Conservation (phyloP, 2,113 vertebrate genomes). For the Microtus montanus region DNA sequence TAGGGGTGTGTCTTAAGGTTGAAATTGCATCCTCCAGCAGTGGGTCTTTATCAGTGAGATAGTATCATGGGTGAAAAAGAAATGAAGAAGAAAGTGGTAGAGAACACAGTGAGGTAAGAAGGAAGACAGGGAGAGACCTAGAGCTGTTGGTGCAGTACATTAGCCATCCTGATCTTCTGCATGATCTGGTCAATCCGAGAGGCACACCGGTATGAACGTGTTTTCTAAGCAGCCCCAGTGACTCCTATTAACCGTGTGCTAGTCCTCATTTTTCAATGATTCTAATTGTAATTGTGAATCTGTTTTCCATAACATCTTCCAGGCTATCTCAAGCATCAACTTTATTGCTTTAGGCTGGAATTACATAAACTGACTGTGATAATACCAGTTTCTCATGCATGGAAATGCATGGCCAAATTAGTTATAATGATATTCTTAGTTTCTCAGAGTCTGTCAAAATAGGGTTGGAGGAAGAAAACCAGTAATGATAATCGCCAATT, state of each 20-base stretch:
- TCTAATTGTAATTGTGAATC: slow-evolving; percentile 45
- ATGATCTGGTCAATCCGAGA: not conserved
- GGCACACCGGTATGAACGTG: not conserved
- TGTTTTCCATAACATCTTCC: slow-evolving; percentile 10
- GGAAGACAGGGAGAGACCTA: not conserved
- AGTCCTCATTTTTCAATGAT: slow-evolving; percentile 58
- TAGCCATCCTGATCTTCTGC: not conserved
- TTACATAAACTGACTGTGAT: slow-evolving; percentile 51
- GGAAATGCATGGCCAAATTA: slow-evolving; percentile 54
- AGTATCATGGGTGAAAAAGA: not conserved
- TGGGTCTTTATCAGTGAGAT: not conserved
- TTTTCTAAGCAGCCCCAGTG: not conserved
- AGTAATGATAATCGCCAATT: not conserved
- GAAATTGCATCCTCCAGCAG: not conserved
- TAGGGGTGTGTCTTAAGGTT: not conserved
- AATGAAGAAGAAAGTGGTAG: not conserved
- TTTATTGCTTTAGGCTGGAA: slow-evolving; percentile 55
- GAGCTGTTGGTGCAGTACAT: not conserved
- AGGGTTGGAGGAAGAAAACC: not conserved
- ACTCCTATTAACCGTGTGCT: not conserved
- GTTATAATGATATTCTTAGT: slow-evolving; percentile 32
- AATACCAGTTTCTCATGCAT: slow-evolving; percentile 43
- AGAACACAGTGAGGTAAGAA: not conserved
- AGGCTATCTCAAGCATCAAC: slow-evolving; percentile 9
- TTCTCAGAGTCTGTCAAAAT: slow-evolving; percentile 57